Percentiles rank a stretch among this genome's conserved stretches.
Conservation (phyloP, 2,797 vertebrate species). For the Sebastes glaucus region DNA sequence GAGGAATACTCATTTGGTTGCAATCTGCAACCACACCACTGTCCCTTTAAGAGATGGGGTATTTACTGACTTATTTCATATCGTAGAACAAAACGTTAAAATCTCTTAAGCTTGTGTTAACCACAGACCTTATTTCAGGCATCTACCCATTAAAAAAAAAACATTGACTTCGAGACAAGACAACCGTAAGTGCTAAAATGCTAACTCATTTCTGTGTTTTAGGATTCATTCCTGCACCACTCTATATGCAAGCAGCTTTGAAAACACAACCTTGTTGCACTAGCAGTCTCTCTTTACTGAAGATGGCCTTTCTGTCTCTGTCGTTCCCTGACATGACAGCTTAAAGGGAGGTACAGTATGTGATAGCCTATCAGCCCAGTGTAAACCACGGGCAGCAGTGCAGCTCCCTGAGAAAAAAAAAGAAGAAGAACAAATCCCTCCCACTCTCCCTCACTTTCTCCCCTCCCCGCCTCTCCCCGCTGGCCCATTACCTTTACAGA, state of each 20-base stretch:
- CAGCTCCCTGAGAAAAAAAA: slow-evolving; percentile 9
- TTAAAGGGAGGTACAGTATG: slow-evolving; percentile 43
- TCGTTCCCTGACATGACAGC: slow-evolving; percentile 44
- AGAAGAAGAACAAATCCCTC: slow-evolving; percentile 28
- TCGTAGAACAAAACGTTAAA: too few species aligned
- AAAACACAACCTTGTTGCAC: slow-evolving; percentile 14
- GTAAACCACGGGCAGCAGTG: slow-evolving; percentile 50
- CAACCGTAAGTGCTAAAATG: too few species aligned
- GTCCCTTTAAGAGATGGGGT: too few species aligned
- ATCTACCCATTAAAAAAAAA: too few species aligned
- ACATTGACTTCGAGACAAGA: too few species aligned
- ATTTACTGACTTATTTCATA: too few species aligned
- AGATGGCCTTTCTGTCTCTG: slow-evolving; percentile 52
- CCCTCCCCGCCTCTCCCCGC: slow-evolving; percentile 49
- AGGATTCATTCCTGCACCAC: too few species aligned
- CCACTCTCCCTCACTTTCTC: slow-evolving; percentile 34
- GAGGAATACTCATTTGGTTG: too few species aligned
- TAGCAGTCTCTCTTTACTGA: slow-evolving; percentile 33
- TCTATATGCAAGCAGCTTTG: not conserved
- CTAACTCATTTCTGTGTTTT: too few species aligned
- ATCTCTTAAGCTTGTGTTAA: too few species aligned
- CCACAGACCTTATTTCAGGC: too few species aligned
- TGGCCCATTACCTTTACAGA: slow-evolving; percentile 87
- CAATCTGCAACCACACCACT: too few species aligned
- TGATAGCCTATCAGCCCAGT: slow-evolving; percentile 53